These are phyloP conservation scores for Drosophila mimetica DNA, from an alignment of 2,888 invertebrate species.

Conservation along the genomic window DNA sequence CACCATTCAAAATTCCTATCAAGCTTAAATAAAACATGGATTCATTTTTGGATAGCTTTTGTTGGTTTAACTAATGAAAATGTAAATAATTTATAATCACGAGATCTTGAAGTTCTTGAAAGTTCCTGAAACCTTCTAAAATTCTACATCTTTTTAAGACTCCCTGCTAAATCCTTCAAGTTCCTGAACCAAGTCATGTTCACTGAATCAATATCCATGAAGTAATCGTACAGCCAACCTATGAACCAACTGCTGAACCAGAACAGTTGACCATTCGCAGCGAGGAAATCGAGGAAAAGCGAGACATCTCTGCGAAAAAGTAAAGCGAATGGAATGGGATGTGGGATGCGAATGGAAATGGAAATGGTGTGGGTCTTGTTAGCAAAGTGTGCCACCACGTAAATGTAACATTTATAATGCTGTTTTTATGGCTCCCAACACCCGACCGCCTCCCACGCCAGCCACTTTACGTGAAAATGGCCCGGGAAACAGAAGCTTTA, in stretches of 20 bases:
- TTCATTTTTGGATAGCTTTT: not conserved
- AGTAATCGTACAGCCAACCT: conserved; percentile 11
- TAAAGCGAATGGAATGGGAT: not conserved
- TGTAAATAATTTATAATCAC: not conserved
- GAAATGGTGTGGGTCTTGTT: conserved; percentile 23
- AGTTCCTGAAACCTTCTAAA: not conserved
- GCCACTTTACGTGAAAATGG: not conserved
- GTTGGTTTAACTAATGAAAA: not conserved
- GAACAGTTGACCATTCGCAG: conserved; percentile 27
- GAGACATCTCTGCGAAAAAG: conserved; percentile 1
- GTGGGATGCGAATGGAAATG: not conserved
- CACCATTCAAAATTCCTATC: conserved; percentile 1
- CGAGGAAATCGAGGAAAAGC: conserved; percentile 4
- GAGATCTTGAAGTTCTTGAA: not conserved
- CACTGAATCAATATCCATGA: conserved; percentile 10
- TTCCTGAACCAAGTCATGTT: conserved; percentile 10
- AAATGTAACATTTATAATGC: conserved; percentile 77
- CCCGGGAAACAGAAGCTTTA: conserved; percentile 37
- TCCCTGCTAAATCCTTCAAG: not conserved
- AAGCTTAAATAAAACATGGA: conserved; percentile 11
- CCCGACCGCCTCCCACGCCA: not conserved
- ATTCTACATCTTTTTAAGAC: not conserved
- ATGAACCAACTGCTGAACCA: conserved; percentile 12
- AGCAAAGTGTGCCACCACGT: conserved; percentile 53
- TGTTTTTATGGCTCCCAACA: conserved; percentile 65